phyloP scores from a whole-genome alignment of 2,797 vertebrate species.

The Falco berigora region DNA sequence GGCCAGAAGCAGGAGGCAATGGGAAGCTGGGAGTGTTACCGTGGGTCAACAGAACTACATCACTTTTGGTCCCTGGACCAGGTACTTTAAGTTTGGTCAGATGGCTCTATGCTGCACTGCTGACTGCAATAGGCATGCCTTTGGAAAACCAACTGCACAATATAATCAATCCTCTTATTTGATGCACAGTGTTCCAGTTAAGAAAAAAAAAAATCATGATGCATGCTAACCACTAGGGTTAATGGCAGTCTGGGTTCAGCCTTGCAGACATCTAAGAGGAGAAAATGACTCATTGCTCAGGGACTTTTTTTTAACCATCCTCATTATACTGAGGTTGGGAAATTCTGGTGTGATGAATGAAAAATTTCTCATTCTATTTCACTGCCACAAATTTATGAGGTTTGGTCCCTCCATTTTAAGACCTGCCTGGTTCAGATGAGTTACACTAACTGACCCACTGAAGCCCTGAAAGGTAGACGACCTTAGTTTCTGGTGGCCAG shows the following conservation, averaged over 20 bases:
- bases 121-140: not conserved
- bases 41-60: not conserved
- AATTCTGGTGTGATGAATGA: not conserved
- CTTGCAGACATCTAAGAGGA: not conserved
- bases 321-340: not conserved
- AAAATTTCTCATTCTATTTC: not conserved
- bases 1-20: not conserved
- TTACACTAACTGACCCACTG: not conserved
- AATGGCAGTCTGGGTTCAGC: not conserved
- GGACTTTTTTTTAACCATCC: not conserved
- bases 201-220: not conserved
- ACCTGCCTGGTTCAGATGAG: not conserved
- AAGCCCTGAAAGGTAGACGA: not conserved
- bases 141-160: not conserved
- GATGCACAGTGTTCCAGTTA: not conserved
- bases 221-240: not conserved
- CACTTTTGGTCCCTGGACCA: not conserved
- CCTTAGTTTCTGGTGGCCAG: not conserved
- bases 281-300: slow-evolving; percentile 32
- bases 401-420: not conserved
- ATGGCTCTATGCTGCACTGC: not conserved
- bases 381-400: not conserved
- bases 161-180: not conserved
- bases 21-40: not conserved
- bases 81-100: not conserved